Conservation (phyloP, 53 echinoderm and acorn worm species). For the Holothuria scabra region DNA sequence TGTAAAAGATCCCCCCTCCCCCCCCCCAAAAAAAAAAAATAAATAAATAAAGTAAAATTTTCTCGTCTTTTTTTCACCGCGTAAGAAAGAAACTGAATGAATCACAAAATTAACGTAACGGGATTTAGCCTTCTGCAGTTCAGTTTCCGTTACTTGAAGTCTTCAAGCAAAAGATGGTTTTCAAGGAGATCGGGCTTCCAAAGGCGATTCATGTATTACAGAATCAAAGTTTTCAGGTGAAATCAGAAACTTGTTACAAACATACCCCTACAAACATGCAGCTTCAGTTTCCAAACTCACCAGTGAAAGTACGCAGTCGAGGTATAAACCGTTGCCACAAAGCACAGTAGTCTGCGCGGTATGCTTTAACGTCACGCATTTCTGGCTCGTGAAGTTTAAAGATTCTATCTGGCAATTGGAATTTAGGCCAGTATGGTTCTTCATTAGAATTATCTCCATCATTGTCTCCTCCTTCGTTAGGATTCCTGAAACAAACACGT, state of each 20-base stretch:
- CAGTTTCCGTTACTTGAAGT: too few relatives aligned
- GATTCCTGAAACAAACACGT: constrained; percentile 45
- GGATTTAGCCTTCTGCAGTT: too few relatives aligned
- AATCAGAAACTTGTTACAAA: too few relatives aligned
- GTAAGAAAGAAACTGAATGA: too few relatives aligned
- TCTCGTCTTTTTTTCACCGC: too few relatives aligned
- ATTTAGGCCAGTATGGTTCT: constrained; percentile 55
- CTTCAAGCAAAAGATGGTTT: too few relatives aligned
- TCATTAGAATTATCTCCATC: constrained; percentile 1
- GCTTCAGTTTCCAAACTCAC: constrained; percentile 11
- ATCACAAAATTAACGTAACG: too few relatives aligned
- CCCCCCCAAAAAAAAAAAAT: too few relatives aligned
- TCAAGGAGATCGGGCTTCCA: neutral
- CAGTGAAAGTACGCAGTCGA: constrained; percentile 48
- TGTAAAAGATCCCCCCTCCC: too few relatives aligned
- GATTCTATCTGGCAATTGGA: constrained; percentile 46
- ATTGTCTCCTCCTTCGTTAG: constrained; percentile 50
- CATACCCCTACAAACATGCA: too few relatives aligned
- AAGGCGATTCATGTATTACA: too few relatives aligned
- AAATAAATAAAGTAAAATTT: too few relatives aligned
- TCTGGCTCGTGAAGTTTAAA: constrained; percentile 57
- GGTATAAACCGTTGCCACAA: constrained; percentile 66
- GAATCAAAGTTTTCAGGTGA: neutral
- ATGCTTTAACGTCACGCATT: constrained; percentile 49
- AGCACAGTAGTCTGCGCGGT: constrained; percentile 56